A percentile compares a stretch with the other conserved stretches of the same genome.
These are phyloP conservation scores for Anticlea derivata DNA, from an alignment of 2,888 invertebrate species.

Conservation along the genomic window DNA sequence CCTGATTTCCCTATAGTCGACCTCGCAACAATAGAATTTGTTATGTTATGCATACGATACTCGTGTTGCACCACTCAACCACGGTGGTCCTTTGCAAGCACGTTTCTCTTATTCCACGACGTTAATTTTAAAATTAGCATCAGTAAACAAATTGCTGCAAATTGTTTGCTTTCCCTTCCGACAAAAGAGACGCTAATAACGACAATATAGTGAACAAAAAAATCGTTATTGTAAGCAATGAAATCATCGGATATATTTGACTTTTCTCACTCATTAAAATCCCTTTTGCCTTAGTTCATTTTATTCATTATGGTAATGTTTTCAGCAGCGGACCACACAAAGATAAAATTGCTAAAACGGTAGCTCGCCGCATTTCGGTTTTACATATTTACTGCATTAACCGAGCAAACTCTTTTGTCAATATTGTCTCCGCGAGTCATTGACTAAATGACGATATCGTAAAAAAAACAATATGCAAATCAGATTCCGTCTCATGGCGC, in stretches of 20 bases:
- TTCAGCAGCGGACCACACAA: slow-evolving; percentile 65
- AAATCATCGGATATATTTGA: slow-evolving; percentile 34
- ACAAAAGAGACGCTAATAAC: slow-evolving; percentile 54
- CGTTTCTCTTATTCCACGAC: slow-evolving; percentile 78
- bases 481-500: slow-evolving; percentile 39
- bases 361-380: slow-evolving; percentile 56
- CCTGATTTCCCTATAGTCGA: slow-evolving; percentile 11
- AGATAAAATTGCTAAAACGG: slow-evolving; percentile 60
- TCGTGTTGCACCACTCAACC: slow-evolving; percentile 49
- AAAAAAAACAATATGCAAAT: slow-evolving; percentile 62
- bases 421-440: slow-evolving; percentile 71
- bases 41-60: slow-evolving; percentile 37
- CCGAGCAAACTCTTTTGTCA: slow-evolving; percentile 73
- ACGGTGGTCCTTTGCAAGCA: slow-evolving; percentile 73
- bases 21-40: slow-evolving; percentile 34
- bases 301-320: slow-evolving; percentile 55
- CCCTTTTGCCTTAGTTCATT: slow-evolving; percentile 39
- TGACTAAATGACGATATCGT: slow-evolving; percentile 59
- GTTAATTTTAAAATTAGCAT: slow-evolving; percentile 82
- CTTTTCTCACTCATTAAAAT: slow-evolving; percentile 42
- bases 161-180: slow-evolving; percentile 60
- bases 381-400: slow-evolving; percentile 80
- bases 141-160: slow-evolving; percentile 71
- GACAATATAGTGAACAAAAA: slow-evolving; percentile 39
- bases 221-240: slow-evolving; percentile 31